These are phyloP conservation scores for Rhinichthys klamathensis DNA, from an alignment of 2,113 vertebrate species.

Conservation along the genomic window DNA sequence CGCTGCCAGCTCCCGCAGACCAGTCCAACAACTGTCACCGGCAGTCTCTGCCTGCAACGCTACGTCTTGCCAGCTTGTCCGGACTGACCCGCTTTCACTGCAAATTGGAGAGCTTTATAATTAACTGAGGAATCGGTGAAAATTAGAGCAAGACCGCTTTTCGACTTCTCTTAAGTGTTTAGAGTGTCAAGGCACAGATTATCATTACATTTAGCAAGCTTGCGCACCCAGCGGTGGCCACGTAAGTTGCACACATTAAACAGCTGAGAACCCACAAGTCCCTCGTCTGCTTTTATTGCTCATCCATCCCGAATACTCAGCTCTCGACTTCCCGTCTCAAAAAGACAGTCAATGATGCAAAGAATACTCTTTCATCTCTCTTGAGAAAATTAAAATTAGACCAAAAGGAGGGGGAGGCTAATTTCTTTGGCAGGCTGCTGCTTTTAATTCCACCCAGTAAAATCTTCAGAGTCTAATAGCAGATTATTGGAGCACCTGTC, in stretches of 20 bases:
- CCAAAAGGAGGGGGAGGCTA: slow-evolving; percentile 40
- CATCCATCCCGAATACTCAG: slow-evolving; percentile 66
- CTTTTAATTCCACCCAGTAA: slow-evolving; percentile 68
- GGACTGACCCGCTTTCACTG: slow-evolving; percentile 75
- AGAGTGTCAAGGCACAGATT: slow-evolving; percentile 76
- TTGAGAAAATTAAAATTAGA: slow-evolving; percentile 56
- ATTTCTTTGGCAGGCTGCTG: slow-evolving; percentile 52
- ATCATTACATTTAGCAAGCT: slow-evolving; percentile 78
- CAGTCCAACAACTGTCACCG: slow-evolving; percentile 71
- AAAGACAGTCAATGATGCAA: slow-evolving; percentile 51
- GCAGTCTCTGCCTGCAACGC: slow-evolving; percentile 73
- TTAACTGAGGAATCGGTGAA: slow-evolving; percentile 77
- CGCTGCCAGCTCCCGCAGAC: slow-evolving; percentile 72
- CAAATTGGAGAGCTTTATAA: slow-evolving; percentile 81
- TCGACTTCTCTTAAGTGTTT: slow-evolving; percentile 67
- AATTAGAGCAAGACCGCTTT: slow-evolving; percentile 73
- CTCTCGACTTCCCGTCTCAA: slow-evolving; percentile 42
- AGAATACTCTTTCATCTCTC: slow-evolving; percentile 49
- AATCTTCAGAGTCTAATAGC: slow-evolving; percentile 65
- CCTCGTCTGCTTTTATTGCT: slow-evolving; percentile 38
- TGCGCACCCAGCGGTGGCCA: slow-evolving; percentile 70
- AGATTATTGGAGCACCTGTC: slow-evolving; percentile 59
- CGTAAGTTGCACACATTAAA: slow-evolving; percentile 52
- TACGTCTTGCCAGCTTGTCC: slow-evolving; percentile 66
- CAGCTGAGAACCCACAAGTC: slow-evolving; percentile 52